Evolutionary conservation across 2,113 vertebrate species (phyloP).

Genomic region (Pristiophorus japonicus): DNA sequence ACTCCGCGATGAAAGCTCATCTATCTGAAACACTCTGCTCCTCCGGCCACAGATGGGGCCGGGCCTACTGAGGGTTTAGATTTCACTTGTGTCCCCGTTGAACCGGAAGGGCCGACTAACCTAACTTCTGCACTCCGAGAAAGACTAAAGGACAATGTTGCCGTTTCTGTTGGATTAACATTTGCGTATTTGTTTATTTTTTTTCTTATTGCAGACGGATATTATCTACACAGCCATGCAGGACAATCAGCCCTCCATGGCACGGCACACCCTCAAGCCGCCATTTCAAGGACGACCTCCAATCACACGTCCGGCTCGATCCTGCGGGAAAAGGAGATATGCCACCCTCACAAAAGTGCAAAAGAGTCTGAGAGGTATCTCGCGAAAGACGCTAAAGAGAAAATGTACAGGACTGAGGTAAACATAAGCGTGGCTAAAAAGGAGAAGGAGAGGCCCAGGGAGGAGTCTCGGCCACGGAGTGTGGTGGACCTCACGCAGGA

Average conservation of each 20-base stretch:
- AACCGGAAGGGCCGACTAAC: background rate
- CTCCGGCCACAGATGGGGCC: background rate
- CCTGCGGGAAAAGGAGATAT: slow-evolving; percentile 60
- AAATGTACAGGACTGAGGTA: slow-evolving; percentile 54
- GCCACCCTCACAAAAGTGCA: slow-evolving; percentile 60
- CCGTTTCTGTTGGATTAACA: background rate
- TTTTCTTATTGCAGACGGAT: slow-evolving; percentile 68
- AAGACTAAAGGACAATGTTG: background rate
- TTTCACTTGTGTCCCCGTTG: background rate
- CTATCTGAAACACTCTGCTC: background rate
- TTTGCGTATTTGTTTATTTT: slow-evolving; percentile 37
- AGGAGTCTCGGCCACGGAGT: slow-evolving; percentile 58
- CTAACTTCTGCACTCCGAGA: background rate
- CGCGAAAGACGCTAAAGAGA: slow-evolving; percentile 64
- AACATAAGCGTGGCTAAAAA: slow-evolving; percentile 56
- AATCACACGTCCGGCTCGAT: slow-evolving; percentile 58
- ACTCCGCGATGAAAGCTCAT: background rate
- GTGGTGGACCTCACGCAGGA: slow-evolving; percentile 74
- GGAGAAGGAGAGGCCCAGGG: slow-evolving; percentile 59
- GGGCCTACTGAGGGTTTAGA: background rate
- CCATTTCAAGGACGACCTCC: slow-evolving; percentile 57
- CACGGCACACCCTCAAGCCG: slow-evolving; percentile 57
- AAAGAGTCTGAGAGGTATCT: slow-evolving; percentile 67
- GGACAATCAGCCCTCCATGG: slow-evolving; percentile 55
- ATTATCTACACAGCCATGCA: slow-evolving; percentile 70